These are phyloP conservation scores for Cavia aperea DNA, from an alignment of 2,113 vertebrate genomes.

Conservation along the genomic window DNA sequence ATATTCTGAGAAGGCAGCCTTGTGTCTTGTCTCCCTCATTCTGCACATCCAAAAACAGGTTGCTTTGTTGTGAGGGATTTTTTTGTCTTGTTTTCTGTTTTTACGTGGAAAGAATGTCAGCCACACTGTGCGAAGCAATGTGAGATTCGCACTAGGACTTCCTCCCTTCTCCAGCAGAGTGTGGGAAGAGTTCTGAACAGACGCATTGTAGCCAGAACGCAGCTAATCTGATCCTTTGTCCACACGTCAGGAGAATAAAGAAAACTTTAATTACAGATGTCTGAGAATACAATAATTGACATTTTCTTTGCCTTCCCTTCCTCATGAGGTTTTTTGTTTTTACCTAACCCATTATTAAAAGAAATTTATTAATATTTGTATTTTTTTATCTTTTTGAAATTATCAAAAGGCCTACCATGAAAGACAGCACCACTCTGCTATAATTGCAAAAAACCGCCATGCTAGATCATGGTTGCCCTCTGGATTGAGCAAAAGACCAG, in stretches of 20 bases:
- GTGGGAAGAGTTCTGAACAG: not conserved
- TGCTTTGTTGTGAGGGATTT: not conserved
- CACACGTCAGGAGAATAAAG: not conserved
- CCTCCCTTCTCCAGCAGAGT: not conserved
- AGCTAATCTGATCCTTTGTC: constrained; percentile 35
- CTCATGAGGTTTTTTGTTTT: not conserved
- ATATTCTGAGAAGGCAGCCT: not conserved
- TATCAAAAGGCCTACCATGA: not conserved
- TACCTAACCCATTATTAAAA: not conserved
- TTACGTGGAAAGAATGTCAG: constrained; percentile 8
- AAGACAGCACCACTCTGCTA: not conserved
- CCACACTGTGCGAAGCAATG: not conserved
- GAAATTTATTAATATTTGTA: not conserved
- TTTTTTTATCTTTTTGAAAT: not conserved
- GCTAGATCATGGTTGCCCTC: not conserved
- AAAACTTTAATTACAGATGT: not conserved
- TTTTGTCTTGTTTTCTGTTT: not conserved
- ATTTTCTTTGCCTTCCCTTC: not conserved
- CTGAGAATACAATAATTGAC: not conserved
- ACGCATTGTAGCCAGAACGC: not conserved
- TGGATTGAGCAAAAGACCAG: not conserved
- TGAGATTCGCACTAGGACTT: not conserved
- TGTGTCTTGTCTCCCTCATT: not conserved
- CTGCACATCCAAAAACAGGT: not conserved
- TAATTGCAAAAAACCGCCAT: not conserved